A percentile compares a stretch with the other conserved stretches of the same genome.
These are phyloP conservation scores for Phrynocephalus vlangalii DNA, from an alignment of 2,797 vertebrate genomes.

Conservation along the genomic window DNA sequence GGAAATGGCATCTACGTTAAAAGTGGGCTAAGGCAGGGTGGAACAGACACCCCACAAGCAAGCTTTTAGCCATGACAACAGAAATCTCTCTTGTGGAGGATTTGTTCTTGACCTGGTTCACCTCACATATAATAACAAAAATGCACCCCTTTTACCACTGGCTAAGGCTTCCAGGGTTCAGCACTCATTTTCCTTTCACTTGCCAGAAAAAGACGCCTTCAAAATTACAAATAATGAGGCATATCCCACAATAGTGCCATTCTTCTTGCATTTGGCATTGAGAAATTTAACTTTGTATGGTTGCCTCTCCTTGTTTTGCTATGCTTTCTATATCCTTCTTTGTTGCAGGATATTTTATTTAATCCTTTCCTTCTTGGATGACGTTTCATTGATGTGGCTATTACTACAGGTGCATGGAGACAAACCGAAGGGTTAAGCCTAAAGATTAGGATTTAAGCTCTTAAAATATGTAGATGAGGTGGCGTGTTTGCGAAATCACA, in stretches of 20 bases:
- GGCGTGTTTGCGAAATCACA: too few relatives aligned
- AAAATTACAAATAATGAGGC: conserved; percentile 30
- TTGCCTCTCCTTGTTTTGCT: not conserved
- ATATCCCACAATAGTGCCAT: not conserved
- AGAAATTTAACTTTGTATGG: not conserved
- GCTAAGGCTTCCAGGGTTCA: conserved; percentile 13
- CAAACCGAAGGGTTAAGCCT: too few relatives aligned
- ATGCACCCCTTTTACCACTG: conserved; percentile 32
- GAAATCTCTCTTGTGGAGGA: conserved; percentile 41
- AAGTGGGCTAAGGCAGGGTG: conserved; percentile 50
- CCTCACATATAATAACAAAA: conserved; percentile 44
- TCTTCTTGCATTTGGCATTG: not conserved
- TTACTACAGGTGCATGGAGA: too few relatives aligned
- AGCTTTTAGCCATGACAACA: conserved; percentile 51
- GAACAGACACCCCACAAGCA: conserved; percentile 27
- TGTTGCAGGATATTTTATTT: not conserved
- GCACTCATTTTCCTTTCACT: conserved; percentile 27
- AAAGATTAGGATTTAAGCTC: too few relatives aligned
- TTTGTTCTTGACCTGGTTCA: conserved; percentile 37
- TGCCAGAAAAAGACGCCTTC: conserved; percentile 37
- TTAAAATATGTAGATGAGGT: too few relatives aligned
- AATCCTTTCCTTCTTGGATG: not conserved
- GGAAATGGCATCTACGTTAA: conserved; percentile 46
- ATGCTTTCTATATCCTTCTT: not conserved
- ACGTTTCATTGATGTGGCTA: not conserved